phyloP scores from a whole-genome alignment of 30 jellyfish, hydroid and myxozoan genomes.

The Aurelia coerulea region DNA sequence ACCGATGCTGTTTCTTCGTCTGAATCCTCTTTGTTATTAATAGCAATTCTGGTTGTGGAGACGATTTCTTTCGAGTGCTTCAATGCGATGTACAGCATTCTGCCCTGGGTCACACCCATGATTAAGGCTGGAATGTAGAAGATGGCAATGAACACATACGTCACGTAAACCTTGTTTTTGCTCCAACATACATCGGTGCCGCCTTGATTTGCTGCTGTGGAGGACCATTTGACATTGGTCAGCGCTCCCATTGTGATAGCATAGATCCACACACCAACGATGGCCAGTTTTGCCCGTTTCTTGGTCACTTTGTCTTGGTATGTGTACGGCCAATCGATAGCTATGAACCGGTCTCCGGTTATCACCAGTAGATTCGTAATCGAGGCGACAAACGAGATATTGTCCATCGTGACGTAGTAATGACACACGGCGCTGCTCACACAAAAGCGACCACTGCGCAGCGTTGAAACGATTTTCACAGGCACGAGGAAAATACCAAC shows the following conservation, averaged over 20 bases:
- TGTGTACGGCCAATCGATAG: slow-evolving; percentile 79
- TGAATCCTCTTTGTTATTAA: slow-evolving; percentile 27
- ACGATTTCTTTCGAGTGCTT: slow-evolving; percentile 81
- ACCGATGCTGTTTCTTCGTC: slow-evolving; percentile 9
- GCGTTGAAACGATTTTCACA: slow-evolving; percentile 50
- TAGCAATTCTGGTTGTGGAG: slow-evolving; percentile 29
- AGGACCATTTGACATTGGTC: slow-evolving; percentile 69
- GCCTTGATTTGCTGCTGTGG: background rate
- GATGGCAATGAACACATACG: slow-evolving; percentile 60
- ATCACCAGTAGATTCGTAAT: slow-evolving; percentile 90
- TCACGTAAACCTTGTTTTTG: slow-evolving; percentile 40
- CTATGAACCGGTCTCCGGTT: slow-evolving; percentile 88
- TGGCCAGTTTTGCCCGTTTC: slow-evolving; percentile 56
- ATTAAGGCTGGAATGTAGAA: slow-evolving; percentile 75
- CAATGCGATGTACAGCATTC: slow-evolving; percentile 76
- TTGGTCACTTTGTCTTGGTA: slow-evolving; percentile 65
- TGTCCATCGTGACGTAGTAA: slow-evolving; percentile 77
- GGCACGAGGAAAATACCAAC: slow-evolving; percentile 87
- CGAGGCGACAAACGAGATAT: slow-evolving; percentile 82
- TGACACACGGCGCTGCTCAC: slow-evolving; percentile 62
- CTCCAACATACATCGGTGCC: slow-evolving; percentile 36
- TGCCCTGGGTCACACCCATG: slow-evolving; percentile 88
- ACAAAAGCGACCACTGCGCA: slow-evolving; percentile 67
- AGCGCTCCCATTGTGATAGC: slow-evolving; percentile 79
- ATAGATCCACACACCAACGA: slow-evolving; percentile 79